Evolutionary conservation across 2,113 vertebrate genomes (phyloP).

Genomic region (Damaliscus lunatus): DNA sequence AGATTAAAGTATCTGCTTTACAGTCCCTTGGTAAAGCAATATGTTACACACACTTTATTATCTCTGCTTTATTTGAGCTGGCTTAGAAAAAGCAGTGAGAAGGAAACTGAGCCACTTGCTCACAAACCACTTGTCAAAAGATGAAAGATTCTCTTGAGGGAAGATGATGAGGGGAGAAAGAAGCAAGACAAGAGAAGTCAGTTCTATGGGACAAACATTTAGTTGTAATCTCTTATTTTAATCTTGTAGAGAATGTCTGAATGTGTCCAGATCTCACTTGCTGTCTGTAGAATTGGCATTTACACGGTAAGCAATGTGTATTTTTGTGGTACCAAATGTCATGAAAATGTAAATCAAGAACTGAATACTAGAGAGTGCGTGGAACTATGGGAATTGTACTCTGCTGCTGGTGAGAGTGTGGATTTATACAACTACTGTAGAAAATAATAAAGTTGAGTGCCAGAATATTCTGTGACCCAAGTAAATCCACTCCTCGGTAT

Average conservation of each 20-base stretch:
- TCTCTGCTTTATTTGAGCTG: not conserved
- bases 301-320: slow-evolving; percentile 87
- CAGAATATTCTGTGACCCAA: not conserved
- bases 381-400: not conserved
- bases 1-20: not conserved
- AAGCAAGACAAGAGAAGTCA: not conserved
- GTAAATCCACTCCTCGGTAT: not conserved
- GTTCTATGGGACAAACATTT: slow-evolving; percentile 32
- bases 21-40: not conserved
- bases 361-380: not conserved
- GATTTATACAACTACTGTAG: not conserved
- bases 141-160: not conserved
- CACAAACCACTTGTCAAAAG: not conserved
- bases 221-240: slow-evolving; percentile 76
- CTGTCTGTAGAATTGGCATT: slow-evolving; percentile 93
- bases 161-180: not conserved
- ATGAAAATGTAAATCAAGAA: slow-evolving; percentile 17
- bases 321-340: slow-evolving; percentile 40
- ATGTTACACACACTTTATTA: not conserved
- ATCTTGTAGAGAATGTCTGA: slow-evolving; percentile 90
- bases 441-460: not conserved
- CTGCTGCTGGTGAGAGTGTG: not conserved
- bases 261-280: slow-evolving; percentile 91
- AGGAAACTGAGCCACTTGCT: not conserved
- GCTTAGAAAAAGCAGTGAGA: not conserved